A percentile compares a stretch with the other conserved stretches of the same genome.
Evolutionary conservation across 2,888 invertebrate genomes (phyloP).

Genomic region (Drosophila macrospina): DNA sequence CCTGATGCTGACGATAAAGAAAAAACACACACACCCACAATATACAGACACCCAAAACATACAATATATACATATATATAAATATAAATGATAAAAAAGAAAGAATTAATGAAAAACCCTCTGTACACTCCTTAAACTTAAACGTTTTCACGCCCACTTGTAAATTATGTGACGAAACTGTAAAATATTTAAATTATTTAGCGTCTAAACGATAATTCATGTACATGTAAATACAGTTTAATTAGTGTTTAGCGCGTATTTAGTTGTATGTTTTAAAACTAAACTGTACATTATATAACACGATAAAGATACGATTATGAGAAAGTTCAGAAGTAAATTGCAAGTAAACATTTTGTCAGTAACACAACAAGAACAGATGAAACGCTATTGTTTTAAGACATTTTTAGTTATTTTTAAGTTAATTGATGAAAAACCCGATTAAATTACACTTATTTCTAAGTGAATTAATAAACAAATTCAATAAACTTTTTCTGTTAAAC

Average conservation of each 20-base stretch:
- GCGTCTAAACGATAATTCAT: conserved; percentile 69
- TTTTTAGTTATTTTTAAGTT: conserved; percentile 82
- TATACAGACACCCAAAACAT: conserved; percentile 45
- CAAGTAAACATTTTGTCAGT: conserved; percentile 63
- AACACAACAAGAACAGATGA: conserved; percentile 63
- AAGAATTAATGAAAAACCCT: conserved; percentile 40
- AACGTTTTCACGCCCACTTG: conserved; percentile 71
- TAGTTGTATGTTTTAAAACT: conserved; percentile 80
- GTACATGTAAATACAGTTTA: conserved; percentile 73
- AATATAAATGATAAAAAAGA: conserved; percentile 20
- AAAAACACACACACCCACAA: conserved; percentile 22
- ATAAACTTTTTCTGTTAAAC: conserved; percentile 67
- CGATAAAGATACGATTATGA: conserved; percentile 64
- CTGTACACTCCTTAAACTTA: conserved; percentile 68
- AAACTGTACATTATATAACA: conserved; percentile 78
- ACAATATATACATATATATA: conserved; percentile 39
- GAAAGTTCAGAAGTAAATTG: conserved; percentile 51
- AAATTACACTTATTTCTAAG: conserved; percentile 78
- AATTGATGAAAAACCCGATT: conserved; percentile 73
- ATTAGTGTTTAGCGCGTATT: conserved; percentile 79
- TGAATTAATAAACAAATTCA: conserved; percentile 70
- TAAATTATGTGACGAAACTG: conserved; percentile 74
- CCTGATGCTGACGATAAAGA: conserved; percentile 46
- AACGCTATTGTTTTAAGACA: conserved; percentile 77
- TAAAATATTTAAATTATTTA: conserved; percentile 79